Evolutionary conservation across 1,140 invertebrate species (phyloP), one percentile per base, ranked within the genome.

Genomic region (Drosophila mayri): DNA sequence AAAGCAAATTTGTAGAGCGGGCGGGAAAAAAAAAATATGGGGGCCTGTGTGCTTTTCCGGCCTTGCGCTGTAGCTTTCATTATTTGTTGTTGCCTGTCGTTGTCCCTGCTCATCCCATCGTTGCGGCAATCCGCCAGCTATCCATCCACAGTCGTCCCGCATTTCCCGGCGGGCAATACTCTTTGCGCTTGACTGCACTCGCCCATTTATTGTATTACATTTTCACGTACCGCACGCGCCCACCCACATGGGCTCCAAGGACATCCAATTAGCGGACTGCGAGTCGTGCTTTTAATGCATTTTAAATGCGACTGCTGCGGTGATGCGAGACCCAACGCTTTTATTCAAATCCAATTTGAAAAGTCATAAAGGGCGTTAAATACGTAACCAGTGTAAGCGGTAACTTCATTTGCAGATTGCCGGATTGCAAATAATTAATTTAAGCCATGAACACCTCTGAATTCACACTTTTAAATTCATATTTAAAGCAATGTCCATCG

Each of bases 81-180:
- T 70, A 64, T 75, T 79, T 82, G 76, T 47, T 47, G 46, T 47
- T 14, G 43, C 43, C 63, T 52, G 46, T 37, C 72, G 46, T 55
- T 30, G 16, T 25, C 25, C 25, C 44, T 67, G 28, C 65, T 16
- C 35, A 46, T n/a, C 44, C n/a, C 61, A 43, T 50, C 16, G 25
- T n/a, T 66, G 60, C 49, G 28, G 49, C 49, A 35, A 11, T 57
- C 44, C 32, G 3, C n/a, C 67, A 57, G 8, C 40, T 47, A 55
- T 52, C 57, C 41, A 18, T 28, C 40, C 62, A 35, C 46, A 43
- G 38, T 22, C 46, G 41, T 50, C 66, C 63, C 44, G 61, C 78
- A 77, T 46, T 65, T 64, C 63, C 80, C 79, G 58, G 40, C 47
- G 80, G 79, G 76, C 85, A 80, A 78, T 74, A 80, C 68, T 84